Base-by-base conservation (phyloP, 2,113 vertebrate genomes). In the Lipotes vexillifer region DNA sequence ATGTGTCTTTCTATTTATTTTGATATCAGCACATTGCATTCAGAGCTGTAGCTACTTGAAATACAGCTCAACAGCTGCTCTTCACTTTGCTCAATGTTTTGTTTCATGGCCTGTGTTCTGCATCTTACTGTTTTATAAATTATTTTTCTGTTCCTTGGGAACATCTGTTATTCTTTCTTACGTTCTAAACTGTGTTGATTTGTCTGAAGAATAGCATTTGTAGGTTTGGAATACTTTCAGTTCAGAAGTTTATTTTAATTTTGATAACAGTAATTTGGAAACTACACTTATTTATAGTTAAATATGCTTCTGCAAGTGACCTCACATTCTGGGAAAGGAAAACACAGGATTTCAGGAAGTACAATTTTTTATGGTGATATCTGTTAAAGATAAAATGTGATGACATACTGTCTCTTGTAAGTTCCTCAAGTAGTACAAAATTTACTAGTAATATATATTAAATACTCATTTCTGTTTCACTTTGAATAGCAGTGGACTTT, bases 61-160 rank as follows among this genome's bases (percentile, higher is more conserved):
- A 96, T 96, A 89, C 97, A 98, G 74, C 93, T 90, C 68, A 98
- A 95, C 98, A 98, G 97, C 97, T 98, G 98, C 46, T 98, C 91
- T 92, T 96, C 94, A 96, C 69, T 81, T 97, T 96, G 94, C 77
- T 97, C 95, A 97, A 96, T 98, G 95, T 93, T 98, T 97, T 97
- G 44, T 96, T 98, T 98, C 97, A 92, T 97, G 91, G 89, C 90
- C 63, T 92, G 49, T 98, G 97, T 98, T 98, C 90, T 97, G 95
- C 59, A 97, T 96, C 27, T 96, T 96, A 93, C 78, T 96, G 65
- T 82, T 96, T 98, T 97, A 96, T 97, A 97, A 97, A 97, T 97
- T 82, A 98, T 96, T 96, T 97, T 93, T 8, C 44, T 93, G n/a
- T 93, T 97, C 81, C 96, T 97, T 97, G 65, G 93, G 93, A 98